Evolutionary conservation across 2,113 vertebrate species (phyloP), one percentile per base, ranked within the genome.

Genomic region (Brachypodius melanocephalos): DNA sequence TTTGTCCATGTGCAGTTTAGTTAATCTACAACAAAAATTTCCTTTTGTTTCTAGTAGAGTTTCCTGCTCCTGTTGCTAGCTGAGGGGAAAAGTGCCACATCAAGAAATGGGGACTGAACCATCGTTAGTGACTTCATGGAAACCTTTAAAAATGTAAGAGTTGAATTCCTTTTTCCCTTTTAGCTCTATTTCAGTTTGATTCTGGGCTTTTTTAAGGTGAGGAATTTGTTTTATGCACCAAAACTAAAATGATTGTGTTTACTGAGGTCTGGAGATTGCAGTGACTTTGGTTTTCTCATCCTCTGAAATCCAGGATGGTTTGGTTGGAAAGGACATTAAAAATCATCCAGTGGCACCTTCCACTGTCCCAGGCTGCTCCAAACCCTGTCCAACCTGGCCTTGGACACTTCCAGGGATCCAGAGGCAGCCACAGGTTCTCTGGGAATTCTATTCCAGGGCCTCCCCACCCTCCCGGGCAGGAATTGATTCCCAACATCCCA

Each of bases 301-400:
- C 17, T 81, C 77, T 61, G 45, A 59, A 59, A 48, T 10, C 26
- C 10, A 28, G 40, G 9, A 12, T 32, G 32, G 17, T 71, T 82
- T 51, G 45, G 21, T 26, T 17, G 38, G 32, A 32, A 10, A 10
- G 5, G 38, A 54, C 26, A 2, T 36, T 17, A 36, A 52, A 72
- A 1, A 4, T 4, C 31, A 8, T 2, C 46, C 15, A 12, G 2
- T 34, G 80, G 31, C 55, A 26, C 8, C 8, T 61, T 0, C 38
- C 66, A 51, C 36, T 5, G 2, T 5, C 45, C 31, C 79, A 71
- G 55, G 45, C 1, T 51, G 55, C 32, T 71, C 46, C 67, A 8
- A 59, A 3, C 1, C 36, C 31, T 58, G 12, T 51, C 45, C 79
- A 62, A 0, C 38, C 57, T 52, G 67, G 38, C 32, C 48, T 62